Base-by-base conservation (phyloP, 2,888 invertebrate species). In the Hydrotaea diabolus region DNA sequence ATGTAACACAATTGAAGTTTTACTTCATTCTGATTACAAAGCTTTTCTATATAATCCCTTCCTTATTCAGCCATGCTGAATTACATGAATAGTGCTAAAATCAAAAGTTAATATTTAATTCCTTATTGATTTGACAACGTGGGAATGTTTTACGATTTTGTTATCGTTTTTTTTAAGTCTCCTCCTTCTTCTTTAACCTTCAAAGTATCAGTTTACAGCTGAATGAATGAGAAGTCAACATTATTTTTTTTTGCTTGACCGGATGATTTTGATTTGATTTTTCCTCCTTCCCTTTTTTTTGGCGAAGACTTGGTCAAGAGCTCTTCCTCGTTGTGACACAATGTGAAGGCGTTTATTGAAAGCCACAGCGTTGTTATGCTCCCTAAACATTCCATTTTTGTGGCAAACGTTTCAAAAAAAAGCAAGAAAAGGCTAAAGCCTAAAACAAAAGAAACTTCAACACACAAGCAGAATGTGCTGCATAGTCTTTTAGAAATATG, bases 261-360 rank as follows among this genome's bases (percentile, higher is more conserved):
- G 82, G 73, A 76, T 79, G 73, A 76, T 79, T 83, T 77, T 79
- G 73, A 76, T 79, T 79, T 79, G 84, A 80, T 53, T 80, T 80
- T 80, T 71, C 39, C 36, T 46, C 55, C 71, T 55, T 76, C 36
- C 43, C 15, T 53, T 75, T 73, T 26, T 57, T 59, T 59, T 57
- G 39, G 31, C 39, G 9, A 39, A 39, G 1, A 8, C 31, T 46
- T 23, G 23, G 0, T 13, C 3, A n/a, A 2, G 46, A 0, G 15
- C 1, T 49, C 36, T 21, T 17, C 9, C 69, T n/a, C 43, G 71
- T 75, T 77, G 62, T 66, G 79, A 74, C 75, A 73, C 72, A 49
- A 78, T 53, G 85, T 62, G 85, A 85, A 82, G 82, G 82, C 78
- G 83, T 85, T 85, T 81, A 83, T 80, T 59, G 77, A 71, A 64